Evolutionary conservation across 2,888 invertebrate species (phyloP).

Genomic region (Melipona beecheii): DNA sequence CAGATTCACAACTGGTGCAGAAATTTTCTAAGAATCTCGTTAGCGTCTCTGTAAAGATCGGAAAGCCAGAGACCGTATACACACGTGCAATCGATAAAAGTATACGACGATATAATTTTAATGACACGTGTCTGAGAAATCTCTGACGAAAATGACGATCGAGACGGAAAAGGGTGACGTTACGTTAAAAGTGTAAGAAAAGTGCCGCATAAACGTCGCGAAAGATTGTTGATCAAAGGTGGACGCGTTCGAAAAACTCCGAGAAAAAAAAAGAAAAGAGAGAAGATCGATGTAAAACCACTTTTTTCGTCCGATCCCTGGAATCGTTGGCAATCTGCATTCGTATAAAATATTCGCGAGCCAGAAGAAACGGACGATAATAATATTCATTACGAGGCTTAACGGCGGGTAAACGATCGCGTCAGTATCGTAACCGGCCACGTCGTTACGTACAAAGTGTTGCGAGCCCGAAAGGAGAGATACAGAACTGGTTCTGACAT

Average conservation of each 20-base stretch:
- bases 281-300: neutral
- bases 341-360: constrained; percentile 56
- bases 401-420: constrained; percentile 66
- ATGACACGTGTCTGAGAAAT: too few relatives aligned
- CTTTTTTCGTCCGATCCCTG: constrained; percentile 12
- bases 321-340: constrained; percentile 46
- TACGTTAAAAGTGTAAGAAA: too few relatives aligned
- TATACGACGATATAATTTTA: neutral
- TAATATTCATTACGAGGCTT: constrained; percentile 63
- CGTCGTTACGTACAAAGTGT: constrained; percentile 59
- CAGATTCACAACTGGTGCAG: neutral
- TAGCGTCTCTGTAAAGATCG: neutral
- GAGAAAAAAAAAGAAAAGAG: neutral
- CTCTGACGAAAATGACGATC: neutral
- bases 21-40: neutral
- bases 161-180: neutral
- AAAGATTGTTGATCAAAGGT: constrained; percentile 16
- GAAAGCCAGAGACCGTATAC: neutral
- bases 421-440: constrained; percentile 63
- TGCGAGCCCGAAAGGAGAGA: constrained; percentile 62
- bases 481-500: constrained; percentile 72
- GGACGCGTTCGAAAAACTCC: constrained; percentile 5
- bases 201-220: neutral
- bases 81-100: neutral
- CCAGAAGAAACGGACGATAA: constrained; percentile 55